A percentile compares a stretch with the other conserved stretches of the same genome.
These are phyloP conservation scores for Epicampocera succincta DNA, from an alignment of 2,888 invertebrate species.

Conservation along the genomic window DNA sequence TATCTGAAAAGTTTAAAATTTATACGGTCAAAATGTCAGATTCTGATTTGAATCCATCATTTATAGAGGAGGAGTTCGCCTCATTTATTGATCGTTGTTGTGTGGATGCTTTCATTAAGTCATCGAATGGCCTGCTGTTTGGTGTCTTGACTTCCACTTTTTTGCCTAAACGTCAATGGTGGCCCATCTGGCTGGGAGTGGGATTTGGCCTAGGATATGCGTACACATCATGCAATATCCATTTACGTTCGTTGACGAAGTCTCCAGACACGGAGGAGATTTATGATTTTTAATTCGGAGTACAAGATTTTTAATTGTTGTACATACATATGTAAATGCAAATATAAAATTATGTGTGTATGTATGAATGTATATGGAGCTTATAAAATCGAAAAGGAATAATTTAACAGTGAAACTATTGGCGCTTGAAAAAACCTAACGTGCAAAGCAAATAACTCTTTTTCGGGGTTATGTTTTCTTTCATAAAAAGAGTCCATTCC, in stretches of 20 bases:
- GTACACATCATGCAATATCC: conserved; percentile 63
- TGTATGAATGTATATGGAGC: too few species aligned
- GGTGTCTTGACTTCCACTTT: conserved; percentile 74
- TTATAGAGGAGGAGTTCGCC: conserved; percentile 71
- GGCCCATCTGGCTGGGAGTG: conserved; percentile 73
- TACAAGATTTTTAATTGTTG: neutral
- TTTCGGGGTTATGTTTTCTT: too few species aligned
- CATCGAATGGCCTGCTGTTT: conserved; percentile 73
- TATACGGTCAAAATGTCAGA: conserved; percentile 25
- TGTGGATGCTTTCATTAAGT: conserved; percentile 74
- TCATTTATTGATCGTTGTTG: conserved; percentile 71
- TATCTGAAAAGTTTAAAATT: neutral
- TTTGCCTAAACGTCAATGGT: conserved; percentile 73
- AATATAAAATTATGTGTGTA: too few species aligned
- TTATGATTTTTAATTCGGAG: neutral
- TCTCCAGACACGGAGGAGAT: neutral
- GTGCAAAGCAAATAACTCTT: too few species aligned
- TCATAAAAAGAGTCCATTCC: too few species aligned
- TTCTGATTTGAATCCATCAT: neutral
- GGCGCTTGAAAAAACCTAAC: too few species aligned
- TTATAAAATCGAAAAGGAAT: too few species aligned
- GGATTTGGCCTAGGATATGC: conserved; percentile 70
- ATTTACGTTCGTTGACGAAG: conserved; percentile 33
- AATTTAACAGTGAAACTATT: too few species aligned
- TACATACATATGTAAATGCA: too few species aligned